Percentiles rank a stretch among this genome's conserved stretches.
Evolutionary conservation across 1,140 invertebrate species (phyloP).

Genomic region (Myzus persicae): DNA sequence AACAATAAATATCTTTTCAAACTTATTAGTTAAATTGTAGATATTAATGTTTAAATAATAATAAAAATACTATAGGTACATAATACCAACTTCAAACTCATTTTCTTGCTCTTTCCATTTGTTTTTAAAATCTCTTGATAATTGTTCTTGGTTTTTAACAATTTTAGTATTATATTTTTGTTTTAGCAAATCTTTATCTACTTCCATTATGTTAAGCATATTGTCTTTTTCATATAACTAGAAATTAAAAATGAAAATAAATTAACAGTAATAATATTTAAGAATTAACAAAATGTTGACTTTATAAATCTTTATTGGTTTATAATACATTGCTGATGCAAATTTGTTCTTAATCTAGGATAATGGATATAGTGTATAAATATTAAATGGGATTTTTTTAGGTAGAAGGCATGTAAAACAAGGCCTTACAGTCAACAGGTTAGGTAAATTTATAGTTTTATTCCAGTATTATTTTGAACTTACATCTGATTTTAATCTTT

Average conservation of each 20-base stretch:
- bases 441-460: neutral
- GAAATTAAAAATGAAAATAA: neutral
- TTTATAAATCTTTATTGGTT: too few species aligned
- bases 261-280: neutral
- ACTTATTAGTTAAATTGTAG: too few species aligned
- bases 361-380: too few species aligned
- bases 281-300: too few species aligned
- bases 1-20: too few species aligned
- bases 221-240: constrained; percentile 71
- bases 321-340: too few species aligned
- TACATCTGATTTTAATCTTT: constrained; percentile 53
- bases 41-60: neutral
- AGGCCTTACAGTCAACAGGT: neutral
- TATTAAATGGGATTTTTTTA: too few species aligned
- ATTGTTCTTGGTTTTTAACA: constrained; percentile 75
- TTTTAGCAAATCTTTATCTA: constrained; percentile 80
- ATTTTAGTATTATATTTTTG: constrained; percentile 76
- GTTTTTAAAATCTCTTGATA: constrained; percentile 71
- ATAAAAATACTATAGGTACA: neutral
- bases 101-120: constrained; percentile 75
- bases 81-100: constrained; percentile 68
- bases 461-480: neutral
- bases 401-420: too few species aligned
- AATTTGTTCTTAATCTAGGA: too few species aligned
- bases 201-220: constrained; percentile 73